These are phyloP conservation scores for Zapornia atra DNA, from an alignment of 2,113 vertebrate genomes.

Conservation along the genomic window DNA sequence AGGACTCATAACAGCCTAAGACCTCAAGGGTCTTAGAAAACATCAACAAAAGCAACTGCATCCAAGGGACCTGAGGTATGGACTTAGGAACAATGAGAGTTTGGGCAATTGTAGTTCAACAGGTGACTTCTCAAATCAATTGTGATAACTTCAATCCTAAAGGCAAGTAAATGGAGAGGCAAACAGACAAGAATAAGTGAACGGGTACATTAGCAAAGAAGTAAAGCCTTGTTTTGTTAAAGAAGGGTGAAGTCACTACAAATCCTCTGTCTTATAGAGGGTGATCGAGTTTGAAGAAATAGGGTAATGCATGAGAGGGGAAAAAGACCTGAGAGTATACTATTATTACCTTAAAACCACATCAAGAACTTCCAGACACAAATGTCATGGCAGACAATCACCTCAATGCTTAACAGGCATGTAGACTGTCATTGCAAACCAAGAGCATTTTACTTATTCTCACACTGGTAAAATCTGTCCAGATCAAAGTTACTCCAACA, in stretches of 20 bases:
- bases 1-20: not conserved
- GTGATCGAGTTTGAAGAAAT: not conserved
- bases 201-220: not conserved
- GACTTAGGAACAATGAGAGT: not conserved
- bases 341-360: not conserved
- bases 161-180: not conserved
- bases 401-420: not conserved
- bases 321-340: not conserved
- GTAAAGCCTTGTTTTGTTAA: not conserved
- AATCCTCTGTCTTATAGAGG: not conserved
- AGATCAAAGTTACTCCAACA: not conserved
- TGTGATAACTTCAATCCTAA: not conserved
- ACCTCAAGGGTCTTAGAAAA: not conserved
- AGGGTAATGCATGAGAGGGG: not conserved
- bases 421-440: not conserved
- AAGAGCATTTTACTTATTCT: not conserved
- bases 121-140: not conserved
- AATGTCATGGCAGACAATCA: not conserved
- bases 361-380: not conserved
- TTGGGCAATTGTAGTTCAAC: not conserved
- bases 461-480: not conserved
- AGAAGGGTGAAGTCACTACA: not conserved
- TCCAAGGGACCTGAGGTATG: not conserved
- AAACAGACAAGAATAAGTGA: not conserved
- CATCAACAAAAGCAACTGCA: not conserved